Base-by-base conservation (phyloP, 2,888 invertebrate species). In the Lepetodrilus schrolli region DNA sequence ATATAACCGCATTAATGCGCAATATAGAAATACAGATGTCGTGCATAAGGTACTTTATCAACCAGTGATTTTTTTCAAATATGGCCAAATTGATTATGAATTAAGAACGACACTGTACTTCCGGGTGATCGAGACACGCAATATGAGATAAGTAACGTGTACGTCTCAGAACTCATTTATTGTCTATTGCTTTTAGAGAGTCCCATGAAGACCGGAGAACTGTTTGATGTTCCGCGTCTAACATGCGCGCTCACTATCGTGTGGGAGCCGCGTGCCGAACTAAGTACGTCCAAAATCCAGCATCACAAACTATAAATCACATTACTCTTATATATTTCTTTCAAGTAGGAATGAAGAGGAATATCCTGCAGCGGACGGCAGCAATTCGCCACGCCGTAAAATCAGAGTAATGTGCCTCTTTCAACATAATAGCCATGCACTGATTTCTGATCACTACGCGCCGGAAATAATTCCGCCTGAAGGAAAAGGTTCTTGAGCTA, bases 401-500 rank as follows among this genome's bases (percentile, higher is more conserved):
- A 37, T 68, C 26, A 17, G 30, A 37, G 47, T 68, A 68, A 36
- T 68, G n/a, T 68, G 47, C 68, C 30, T 38, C 47, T 68, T 47
- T 68, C 47, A 21, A 49, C 34, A 70, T 49, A 70, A 70, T 70
- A 36, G 65, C 72, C 30, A 48, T 66, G 66, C 66, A 65, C 30
- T 72, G 65, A 72, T 43, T 58, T 65, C 65, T 38, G 43, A 72
- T 58, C 72, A 65, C 72, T 72, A 47, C 66, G 47, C 48, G 47
- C 66, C 72, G 72, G 72, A 72, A 72, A 65, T 72, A 38, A 65
- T 47, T 72, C 43, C 66, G 48, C 65, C 72, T 72, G 65, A 30
- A 65, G 72, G 72, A 65, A 72, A 47, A 26, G 30, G 48, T 72
- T 72, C 66, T 72, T n/a, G 65, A 43, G 47, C 58, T 10, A 47